A percentile compares a stretch with the other conserved stretches of the same genome.
Conservation (phyloP, 2,888 invertebrate genomes). For the Patella ulyssiponensis region DNA sequence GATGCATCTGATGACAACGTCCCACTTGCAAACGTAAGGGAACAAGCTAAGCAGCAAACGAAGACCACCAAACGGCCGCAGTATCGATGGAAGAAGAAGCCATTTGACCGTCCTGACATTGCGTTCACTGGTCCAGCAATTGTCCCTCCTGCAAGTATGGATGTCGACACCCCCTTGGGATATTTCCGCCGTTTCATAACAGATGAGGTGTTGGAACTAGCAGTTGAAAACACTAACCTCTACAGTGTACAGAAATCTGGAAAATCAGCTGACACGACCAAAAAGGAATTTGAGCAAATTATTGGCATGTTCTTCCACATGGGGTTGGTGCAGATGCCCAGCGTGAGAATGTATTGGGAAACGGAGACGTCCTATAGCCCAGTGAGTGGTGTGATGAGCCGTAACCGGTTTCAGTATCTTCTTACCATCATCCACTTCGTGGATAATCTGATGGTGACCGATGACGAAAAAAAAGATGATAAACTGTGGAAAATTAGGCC, state of each 20-base stretch:
- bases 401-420: background rate
- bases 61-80: background rate
- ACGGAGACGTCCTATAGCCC: constrained; percentile 23
- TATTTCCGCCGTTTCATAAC: background rate
- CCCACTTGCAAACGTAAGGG: background rate
- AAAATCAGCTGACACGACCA: constrained; percentile 18
- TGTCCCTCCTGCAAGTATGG: background rate
- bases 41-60: background rate
- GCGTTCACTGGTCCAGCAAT: background rate
- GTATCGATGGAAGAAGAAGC: background rate
- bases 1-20: background rate
- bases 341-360: constrained; percentile 29
- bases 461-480: constrained; percentile 16
- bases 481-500: constrained; percentile 40
- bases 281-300: constrained; percentile 28
- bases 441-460: background rate
- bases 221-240: constrained; percentile 11
- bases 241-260: constrained; percentile 24
- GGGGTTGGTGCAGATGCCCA: constrained; percentile 31
- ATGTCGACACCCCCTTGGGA: background rate
- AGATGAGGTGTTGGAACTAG: background rate
- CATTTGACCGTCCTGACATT: background rate
- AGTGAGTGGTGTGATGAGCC: constrained; percentile 29
- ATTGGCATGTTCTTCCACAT: constrained; percentile 28
- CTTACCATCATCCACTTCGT: background rate